Conservation (phyloP, 1,140 invertebrate genomes). For the Oedothorax gibbosus region DNA sequence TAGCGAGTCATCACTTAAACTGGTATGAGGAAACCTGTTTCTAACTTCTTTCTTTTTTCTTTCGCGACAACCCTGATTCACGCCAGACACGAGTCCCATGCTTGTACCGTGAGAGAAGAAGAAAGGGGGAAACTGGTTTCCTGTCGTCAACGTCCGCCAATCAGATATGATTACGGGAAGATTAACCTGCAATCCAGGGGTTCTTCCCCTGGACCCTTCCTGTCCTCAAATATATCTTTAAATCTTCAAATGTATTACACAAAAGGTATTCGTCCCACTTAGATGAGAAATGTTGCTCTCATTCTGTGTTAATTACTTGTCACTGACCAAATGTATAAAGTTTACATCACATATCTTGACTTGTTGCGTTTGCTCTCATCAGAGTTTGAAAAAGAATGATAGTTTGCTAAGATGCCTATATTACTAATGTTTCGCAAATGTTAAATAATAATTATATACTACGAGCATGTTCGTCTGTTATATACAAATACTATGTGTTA, state of each 20-base stretch:
- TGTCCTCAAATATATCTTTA: too few species aligned
- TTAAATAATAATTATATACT: slow-evolving; percentile 33
- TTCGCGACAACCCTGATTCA: too few species aligned
- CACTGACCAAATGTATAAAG: slow-evolving; percentile 25
- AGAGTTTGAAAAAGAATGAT: slow-evolving; percentile 32
- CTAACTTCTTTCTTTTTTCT: too few species aligned
- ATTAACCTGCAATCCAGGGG: too few species aligned
- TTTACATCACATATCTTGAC: slow-evolving; percentile 47
- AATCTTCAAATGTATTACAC: slow-evolving; percentile 12
- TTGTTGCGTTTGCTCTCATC: slow-evolving; percentile 29
- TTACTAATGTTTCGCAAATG: slow-evolving; percentile 41
- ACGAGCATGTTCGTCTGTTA: slow-evolving; percentile 53
- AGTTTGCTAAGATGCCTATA: slow-evolving; percentile 47
- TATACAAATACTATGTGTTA: slow-evolving; percentile 43
- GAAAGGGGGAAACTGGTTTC: too few species aligned
- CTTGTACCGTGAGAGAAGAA: too few species aligned
- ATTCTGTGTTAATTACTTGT: slow-evolving; percentile 27
- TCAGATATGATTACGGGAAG: too few species aligned
- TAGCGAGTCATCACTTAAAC: too few species aligned
- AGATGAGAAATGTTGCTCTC: slow-evolving; percentile 27
- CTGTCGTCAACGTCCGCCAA: too few species aligned
- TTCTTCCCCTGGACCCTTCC: too few species aligned
- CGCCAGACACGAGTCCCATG: too few species aligned
- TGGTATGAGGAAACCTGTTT: too few species aligned
- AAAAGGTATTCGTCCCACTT: slow-evolving; percentile 30